These are phyloP conservation scores for Vultur gryphus DNA, from an alignment of 2,797 vertebrate genomes.

Conservation along the genomic window DNA sequence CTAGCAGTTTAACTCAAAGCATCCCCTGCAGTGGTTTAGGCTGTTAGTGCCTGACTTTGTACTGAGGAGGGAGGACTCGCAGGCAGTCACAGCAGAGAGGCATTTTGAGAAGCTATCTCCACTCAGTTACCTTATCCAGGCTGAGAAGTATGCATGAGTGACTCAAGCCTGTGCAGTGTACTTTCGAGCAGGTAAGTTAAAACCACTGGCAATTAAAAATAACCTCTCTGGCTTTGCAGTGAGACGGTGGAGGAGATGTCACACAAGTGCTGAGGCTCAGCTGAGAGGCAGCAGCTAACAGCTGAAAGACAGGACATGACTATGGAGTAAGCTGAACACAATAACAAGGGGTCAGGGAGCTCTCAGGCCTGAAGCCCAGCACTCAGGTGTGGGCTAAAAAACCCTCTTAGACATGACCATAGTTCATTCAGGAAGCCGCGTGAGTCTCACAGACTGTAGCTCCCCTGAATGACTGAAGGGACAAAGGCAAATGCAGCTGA, in stretches of 20 bases:
- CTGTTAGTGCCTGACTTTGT: slow-evolving; percentile 27
- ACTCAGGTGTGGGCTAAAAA: neutral
- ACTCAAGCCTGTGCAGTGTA: neutral
- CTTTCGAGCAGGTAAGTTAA: neutral
- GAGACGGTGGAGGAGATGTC: neutral
- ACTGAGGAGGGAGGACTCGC: neutral
- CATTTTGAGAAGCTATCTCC: neutral
- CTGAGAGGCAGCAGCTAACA: neutral
- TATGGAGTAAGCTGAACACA: neutral
- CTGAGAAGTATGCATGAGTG: neutral
- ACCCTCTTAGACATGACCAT: neutral
- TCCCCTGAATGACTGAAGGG: neutral
- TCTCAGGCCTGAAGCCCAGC: neutral
- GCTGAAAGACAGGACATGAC: neutral
- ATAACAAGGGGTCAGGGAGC: neutral
- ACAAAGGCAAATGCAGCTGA: neutral
- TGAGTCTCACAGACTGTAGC: neutral
- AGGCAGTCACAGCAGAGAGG: neutral
- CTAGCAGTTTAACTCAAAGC: slow-evolving; percentile 50
- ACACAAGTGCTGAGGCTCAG: neutral
- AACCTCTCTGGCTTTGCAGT: neutral
- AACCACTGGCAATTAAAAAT: neutral
- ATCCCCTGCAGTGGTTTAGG: slow-evolving; percentile 34
- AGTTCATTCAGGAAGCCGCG: neutral
- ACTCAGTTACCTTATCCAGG: neutral